Percentiles rank a stretch among this genome's conserved stretches.
Conservation (phyloP, 53 echinoderm and acorn worm species). For the Henricia sp. region DNA sequence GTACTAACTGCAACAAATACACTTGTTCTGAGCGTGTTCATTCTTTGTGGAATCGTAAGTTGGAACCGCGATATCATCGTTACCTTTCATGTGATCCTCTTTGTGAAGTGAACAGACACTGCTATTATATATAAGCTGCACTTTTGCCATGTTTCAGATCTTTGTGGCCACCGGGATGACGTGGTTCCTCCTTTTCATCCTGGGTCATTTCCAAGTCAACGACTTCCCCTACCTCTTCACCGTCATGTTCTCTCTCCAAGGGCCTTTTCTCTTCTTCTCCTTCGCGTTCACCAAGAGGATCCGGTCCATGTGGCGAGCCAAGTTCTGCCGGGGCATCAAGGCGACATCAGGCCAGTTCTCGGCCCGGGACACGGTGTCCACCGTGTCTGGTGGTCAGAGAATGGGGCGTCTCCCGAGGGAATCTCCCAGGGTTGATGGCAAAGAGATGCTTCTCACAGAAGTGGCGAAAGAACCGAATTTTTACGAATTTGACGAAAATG, state of each 20-base stretch:
- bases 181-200: neutral
- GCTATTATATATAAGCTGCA: neutral
- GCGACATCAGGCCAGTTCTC: neutral
- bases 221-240: slow-evolving; percentile 9
- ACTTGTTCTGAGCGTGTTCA: too few species aligned
- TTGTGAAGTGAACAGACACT: too few species aligned
- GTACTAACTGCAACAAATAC: too few species aligned
- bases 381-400: neutral
- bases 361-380: neutral
- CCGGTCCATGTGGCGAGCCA: slow-evolving; percentile 1
- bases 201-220: neutral
- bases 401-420: neutral
- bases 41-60: too few species aligned
- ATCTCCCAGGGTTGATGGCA: neutral
- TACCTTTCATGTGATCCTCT: too few species aligned
- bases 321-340: neutral
- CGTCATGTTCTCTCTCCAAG: slow-evolving; percentile 6
- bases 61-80: too few species aligned
- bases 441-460: neutral
- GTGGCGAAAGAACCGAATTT: too few species aligned
- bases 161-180: slow-evolving; percentile 21
- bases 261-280: slow-evolving; percentile 8
- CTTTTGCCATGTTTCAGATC: neutral
- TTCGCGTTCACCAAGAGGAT: slow-evolving; percentile 23
- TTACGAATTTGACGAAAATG: too few species aligned